A percentile compares a stretch with the other conserved stretches of the same genome.
These are phyloP conservation scores for Theonella swinhoei DNA, from an alignment of 37 sponge, comb jelly and placozoan genomes.

Conservation along the genomic window DNA sequence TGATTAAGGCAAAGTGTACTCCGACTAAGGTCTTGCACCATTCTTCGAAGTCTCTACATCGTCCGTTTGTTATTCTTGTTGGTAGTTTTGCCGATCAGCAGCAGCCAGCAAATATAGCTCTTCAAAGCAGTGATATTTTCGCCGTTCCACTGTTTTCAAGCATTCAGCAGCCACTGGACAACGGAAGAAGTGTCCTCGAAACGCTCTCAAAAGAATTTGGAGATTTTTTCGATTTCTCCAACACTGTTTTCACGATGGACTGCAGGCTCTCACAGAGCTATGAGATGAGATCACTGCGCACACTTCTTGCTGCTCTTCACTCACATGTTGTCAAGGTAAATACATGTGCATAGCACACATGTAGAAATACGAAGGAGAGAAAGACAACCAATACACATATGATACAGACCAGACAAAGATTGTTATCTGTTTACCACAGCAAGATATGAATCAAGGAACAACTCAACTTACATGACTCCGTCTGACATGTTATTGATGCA, in stretches of 20 bases:
- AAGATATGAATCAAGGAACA: too few relatives aligned
- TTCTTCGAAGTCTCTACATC: constrained; percentile 11
- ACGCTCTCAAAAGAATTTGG: constrained; percentile 54
- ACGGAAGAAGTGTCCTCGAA: constrained; percentile 30
- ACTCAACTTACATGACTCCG: too few relatives aligned
- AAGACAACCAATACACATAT: too few relatives aligned
- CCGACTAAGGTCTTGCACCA: constrained; percentile 10
- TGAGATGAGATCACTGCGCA: constrained; percentile 54
- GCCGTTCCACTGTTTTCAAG: constrained; percentile 19
- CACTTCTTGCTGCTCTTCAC: constrained; percentile 40
- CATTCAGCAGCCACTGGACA: not conserved
- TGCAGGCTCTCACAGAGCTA: constrained; percentile 57
- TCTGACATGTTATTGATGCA: too few relatives aligned
- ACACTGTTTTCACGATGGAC: constrained; percentile 62
- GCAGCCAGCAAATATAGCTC: not conserved
- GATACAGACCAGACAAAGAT: too few relatives aligned
- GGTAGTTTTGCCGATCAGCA: constrained; percentile 73
- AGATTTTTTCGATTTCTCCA: constrained; percentile 54
- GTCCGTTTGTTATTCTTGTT: constrained; percentile 72
- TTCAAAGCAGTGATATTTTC: constrained; percentile 7
- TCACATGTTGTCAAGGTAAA: constrained; percentile 48
- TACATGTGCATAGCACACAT: too few relatives aligned
- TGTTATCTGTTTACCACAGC: too few relatives aligned
- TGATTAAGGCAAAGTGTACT: constrained; percentile 72
- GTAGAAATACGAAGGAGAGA: too few relatives aligned